Base-by-base conservation (phyloP, 2,888 invertebrate species). In the Sarcophaga carnaria region DNA sequence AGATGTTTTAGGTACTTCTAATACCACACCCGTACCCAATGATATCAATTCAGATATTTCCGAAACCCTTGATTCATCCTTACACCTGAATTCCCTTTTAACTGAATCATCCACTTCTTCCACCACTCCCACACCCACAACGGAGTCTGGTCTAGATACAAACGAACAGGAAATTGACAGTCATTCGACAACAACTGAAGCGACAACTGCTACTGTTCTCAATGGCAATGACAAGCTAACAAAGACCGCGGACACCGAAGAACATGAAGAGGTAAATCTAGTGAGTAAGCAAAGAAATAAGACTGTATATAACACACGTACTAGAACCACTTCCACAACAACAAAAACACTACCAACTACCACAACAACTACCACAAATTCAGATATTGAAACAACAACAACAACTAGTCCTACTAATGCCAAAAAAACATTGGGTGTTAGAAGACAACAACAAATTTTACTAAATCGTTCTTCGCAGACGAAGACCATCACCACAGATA, bases 391-490 rank as follows among this genome's bases (percentile, higher is more conserved):
- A 72, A 84, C 81, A 69, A 87, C 77, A 84, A 17, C 87, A 69
- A 87, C 77, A 84, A 17, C 87, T 81, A 84, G 81, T 81, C 74
- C 87, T 66, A 76, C 86, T 79, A 83, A 83, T 77, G 64, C 77
- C 76, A 86, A 86, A 72, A 86, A 86, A 79, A 3, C 60, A 69
- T 78, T 77, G 64, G 90, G 89, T 88, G 91, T 91, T 89, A 90
- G 92, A 90, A 91, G 92, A 89, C 90, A 89, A 90, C 90, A 89
- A 89, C 90, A 89, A 90, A 77, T 87, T 81, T 88, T 88, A 89
- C 88, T 88, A 88, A 90, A 89, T 90, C 84, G 89, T 88, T 89
- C 89, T 89, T 87, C 88, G 89, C 89, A 90, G 90, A 86, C 88
- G 45, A 88, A 83, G 87, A 76, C 82, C 69, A 78, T 87, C 72